phyloP scores from a whole-genome alignment of 2,113 vertebrate genomes.

The Notothenia coriiceps region DNA sequence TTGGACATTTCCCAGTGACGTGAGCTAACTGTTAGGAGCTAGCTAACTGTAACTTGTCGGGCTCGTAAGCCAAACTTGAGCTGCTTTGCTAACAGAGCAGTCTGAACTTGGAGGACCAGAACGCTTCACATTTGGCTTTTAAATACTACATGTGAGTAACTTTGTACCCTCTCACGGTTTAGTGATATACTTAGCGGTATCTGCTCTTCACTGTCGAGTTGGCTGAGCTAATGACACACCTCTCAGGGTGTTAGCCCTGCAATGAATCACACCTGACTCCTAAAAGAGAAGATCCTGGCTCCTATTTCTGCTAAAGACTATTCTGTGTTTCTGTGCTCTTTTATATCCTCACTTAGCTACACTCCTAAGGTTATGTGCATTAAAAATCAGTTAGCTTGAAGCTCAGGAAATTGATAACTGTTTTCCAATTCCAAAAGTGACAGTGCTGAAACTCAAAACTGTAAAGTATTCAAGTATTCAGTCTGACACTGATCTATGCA shows the following conservation, averaged over 20 bases:
- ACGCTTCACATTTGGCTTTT: neutral
- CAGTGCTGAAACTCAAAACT: too few species aligned
- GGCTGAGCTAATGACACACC: neutral
- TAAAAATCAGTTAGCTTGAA: too few species aligned
- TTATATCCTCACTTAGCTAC: neutral
- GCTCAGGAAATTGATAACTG: neutral
- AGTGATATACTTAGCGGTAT: neutral
- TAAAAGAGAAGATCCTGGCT: neutral
- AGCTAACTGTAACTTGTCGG: slow-evolving; percentile 4
- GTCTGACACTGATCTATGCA: too few species aligned
- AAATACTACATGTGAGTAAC: slow-evolving; percentile 20
- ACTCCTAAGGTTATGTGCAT: neutral
- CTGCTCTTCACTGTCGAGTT: neutral
- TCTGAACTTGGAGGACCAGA: neutral
- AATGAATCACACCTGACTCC: neutral
- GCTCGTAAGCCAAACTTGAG: slow-evolving; percentile 12
- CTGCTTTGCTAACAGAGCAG: slow-evolving; percentile 5
- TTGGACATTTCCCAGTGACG: neutral
- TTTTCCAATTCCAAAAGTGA: too few species aligned
- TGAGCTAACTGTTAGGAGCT: neutral
- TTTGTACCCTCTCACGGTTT: neutral
- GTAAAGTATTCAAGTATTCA: too few species aligned
- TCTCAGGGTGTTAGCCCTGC: neutral
- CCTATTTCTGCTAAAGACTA: neutral
- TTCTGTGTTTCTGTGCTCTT: neutral